Evolutionary conservation across 2,888 invertebrate species (phyloP).

Genomic region (Acanthacorydalis orientalis): DNA sequence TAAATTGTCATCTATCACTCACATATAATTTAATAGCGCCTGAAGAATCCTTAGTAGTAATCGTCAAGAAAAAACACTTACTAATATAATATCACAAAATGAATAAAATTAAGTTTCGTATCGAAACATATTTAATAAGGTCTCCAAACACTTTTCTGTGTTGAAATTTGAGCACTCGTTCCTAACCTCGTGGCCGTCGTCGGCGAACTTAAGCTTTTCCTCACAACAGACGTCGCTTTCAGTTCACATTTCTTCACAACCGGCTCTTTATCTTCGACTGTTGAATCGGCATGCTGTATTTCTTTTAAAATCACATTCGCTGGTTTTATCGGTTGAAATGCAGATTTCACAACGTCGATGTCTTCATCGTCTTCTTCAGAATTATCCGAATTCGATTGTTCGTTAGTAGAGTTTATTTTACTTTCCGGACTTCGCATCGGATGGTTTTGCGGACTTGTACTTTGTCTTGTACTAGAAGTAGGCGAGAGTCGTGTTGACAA

Average conservation of each 20-base stretch:
- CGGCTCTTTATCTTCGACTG: constrained; percentile 33
- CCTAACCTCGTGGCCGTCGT: constrained; percentile 15
- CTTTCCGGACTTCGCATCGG: constrained; percentile 30
- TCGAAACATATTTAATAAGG: constrained; percentile 37
- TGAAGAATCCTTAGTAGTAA: no score
- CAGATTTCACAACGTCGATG: constrained; percentile 60
- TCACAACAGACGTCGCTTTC: constrained; percentile 41
- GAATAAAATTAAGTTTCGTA: no score
- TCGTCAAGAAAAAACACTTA: no score
- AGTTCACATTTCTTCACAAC: constrained; percentile 31
- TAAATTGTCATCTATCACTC: no score
- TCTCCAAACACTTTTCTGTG: constrained; percentile 55
- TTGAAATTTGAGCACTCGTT: constrained; percentile 24
- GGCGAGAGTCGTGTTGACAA: constrained; percentile 30
- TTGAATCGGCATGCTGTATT: constrained; percentile 40
- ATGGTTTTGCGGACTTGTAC: constrained; percentile 33
- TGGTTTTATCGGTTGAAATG: constrained; percentile 49
- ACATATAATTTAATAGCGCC: no score
- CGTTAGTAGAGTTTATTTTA: constrained; percentile 44
- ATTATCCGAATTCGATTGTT: constrained; percentile 34
- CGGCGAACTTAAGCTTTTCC: constrained; percentile 29
- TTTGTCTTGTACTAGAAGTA: constrained; percentile 33
- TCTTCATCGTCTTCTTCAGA: constrained; percentile 51
- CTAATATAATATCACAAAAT: no score
- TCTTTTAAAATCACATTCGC: constrained; percentile 37